Evolutionary conservation across 2,797 vertebrate genomes (phyloP), one percentile per base, ranked within the genome.

Genomic region (Falco peregrinus): DNA sequence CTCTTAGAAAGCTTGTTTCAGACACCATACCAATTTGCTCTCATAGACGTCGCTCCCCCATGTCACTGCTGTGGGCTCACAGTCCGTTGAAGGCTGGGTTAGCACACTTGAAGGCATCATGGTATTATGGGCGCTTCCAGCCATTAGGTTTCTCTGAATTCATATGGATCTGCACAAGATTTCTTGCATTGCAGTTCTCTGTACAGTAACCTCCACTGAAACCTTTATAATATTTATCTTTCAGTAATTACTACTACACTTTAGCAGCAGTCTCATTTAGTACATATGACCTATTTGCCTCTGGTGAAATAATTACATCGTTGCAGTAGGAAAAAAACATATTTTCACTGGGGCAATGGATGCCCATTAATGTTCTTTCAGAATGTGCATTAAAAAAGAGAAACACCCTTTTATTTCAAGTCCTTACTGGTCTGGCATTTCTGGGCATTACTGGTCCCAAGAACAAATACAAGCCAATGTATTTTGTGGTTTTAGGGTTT

Each of bases 401-500:
- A 45, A 75, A 63, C 13, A 19, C 13, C 0, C 6, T 89, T 61
- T 86, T 79, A 75, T 86, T 84, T 85, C 31, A 77, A 31, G 22
- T 64, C 22, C 19, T 89, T 57, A 28, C 33, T 80, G 25, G 24
- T 90, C 17, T 75, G 37, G 5, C 80, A 13, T 87, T 94, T 71
- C 65, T 89, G 29, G 43, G 28, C 37, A 33, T 61, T 89, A 24
- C 18, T 88, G 24, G 5, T 28, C 53, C 33, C 17, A 48, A 39
- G 73, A 84, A 86, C 48, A 81, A 88, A 64, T 54, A 43, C 21
- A 79, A 87, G 5, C 5, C 6, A 29, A 33, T 84, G 21, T 84
- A 16, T 88, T 96, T 68, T 89, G 53, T 96, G 76, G 35, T 73
- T 95, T 91, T 97, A 99, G 99, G 99, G 53, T 99, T 99, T 92